Conservation (phyloP, 1,140 invertebrate genomes). For the Orius laevigatus region DNA sequence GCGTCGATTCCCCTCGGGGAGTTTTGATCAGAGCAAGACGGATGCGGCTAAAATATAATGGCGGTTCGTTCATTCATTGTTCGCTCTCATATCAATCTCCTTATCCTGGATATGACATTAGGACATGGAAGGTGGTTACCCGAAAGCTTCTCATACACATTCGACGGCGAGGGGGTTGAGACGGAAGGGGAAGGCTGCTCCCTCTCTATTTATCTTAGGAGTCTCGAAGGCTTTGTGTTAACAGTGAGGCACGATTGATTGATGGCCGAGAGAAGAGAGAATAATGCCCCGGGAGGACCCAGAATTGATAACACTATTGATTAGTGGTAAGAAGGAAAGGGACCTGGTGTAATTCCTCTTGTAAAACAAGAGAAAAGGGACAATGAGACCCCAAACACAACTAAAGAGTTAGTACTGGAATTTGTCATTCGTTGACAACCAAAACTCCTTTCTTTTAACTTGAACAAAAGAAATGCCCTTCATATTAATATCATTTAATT, state of each 20-base stretch:
- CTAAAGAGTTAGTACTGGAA: too few species aligned
- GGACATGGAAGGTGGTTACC: conserved; percentile 1
- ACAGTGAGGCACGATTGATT: conserved; percentile 5
- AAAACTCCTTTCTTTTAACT: too few species aligned
- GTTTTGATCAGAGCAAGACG: not conserved
- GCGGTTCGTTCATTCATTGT: conserved; percentile 4
- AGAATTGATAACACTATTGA: conserved; percentile 7
- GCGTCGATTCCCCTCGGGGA: not conserved
- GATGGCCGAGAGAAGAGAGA: conserved; percentile 5
- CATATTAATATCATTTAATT: too few species aligned
- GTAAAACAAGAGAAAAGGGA: too few species aligned
- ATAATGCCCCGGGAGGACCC: not conserved
- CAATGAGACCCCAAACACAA: too few species aligned
- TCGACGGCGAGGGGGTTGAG: too few species aligned
- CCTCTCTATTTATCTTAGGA: conserved; percentile 3
- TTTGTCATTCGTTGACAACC: too few species aligned
- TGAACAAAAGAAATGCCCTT: too few species aligned
- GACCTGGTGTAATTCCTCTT: too few species aligned
- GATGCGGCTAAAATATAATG: conserved; percentile 5
- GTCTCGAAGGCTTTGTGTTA: conserved; percentile 2
- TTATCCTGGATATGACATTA: conserved; percentile 5
- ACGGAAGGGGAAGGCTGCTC: not conserved
- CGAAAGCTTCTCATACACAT: not conserved
- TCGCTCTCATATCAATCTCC: conserved; percentile 5
- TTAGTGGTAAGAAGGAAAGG: not conserved